phyloP scores from a whole-genome alignment of 2,888 invertebrate genomes.

The Cinara cedri region DNA sequence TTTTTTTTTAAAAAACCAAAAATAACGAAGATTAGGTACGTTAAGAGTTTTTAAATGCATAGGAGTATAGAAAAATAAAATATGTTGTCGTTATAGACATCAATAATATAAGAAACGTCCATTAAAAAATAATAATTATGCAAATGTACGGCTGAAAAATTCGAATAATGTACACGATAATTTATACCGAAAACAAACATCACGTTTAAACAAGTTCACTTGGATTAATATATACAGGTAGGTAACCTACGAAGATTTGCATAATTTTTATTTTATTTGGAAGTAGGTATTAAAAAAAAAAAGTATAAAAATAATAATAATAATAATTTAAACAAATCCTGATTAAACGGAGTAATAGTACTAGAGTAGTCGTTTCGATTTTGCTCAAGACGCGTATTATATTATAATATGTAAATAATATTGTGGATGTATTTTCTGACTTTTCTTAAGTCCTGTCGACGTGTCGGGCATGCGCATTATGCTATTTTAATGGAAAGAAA shows the following conservation, averaged over 20 bases:
- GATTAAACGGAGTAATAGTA: neutral
- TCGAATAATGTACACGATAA: neutral
- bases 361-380: neutral
- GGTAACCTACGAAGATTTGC: constrained; percentile 3
- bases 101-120: no score
- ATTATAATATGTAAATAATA: no score
- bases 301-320: neutral
- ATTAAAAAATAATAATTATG: constrained; percentile 15
- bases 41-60: no score
- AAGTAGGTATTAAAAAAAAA: no score
- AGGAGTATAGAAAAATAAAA: no score
- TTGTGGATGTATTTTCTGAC: neutral
- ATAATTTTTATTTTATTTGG: constrained; percentile 23
- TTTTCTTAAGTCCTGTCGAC: neutral
- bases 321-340: constrained; percentile 13
- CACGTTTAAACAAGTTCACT: constrained; percentile 10
- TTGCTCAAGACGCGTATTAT: neutral
- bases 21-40: no score
- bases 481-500: neutral
- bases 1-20: no score
- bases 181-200: constrained; percentile 4
- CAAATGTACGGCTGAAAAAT: constrained; percentile 3
- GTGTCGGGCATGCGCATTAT: neutral
- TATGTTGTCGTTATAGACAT: neutral
- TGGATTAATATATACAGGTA: constrained; percentile 7